These are phyloP conservation scores for Phaethornis superciliosus DNA, from an alignment of 2,113 vertebrate species.

Conservation along the genomic window DNA sequence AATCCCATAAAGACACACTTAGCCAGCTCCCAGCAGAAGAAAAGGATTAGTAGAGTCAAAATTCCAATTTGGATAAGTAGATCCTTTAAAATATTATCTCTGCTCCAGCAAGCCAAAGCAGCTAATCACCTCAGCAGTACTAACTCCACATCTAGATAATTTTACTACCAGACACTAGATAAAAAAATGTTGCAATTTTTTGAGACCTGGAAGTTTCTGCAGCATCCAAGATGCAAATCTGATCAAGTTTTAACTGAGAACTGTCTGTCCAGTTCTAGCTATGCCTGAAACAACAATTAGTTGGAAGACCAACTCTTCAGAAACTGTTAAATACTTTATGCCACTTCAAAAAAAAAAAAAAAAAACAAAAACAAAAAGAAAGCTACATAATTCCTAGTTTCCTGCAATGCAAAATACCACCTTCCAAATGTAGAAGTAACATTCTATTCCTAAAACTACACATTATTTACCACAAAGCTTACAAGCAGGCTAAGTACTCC, in stretches of 20 bases:
- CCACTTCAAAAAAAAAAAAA: background rate
- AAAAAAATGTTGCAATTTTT: background rate
- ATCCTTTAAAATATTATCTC: constrained; percentile 48
- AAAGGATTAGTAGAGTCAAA: constrained; percentile 61
- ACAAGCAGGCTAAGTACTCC: constrained; percentile 25
- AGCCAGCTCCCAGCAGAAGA: constrained; percentile 18
- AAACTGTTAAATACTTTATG: background rate
- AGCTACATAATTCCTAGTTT: background rate
- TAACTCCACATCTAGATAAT: background rate
- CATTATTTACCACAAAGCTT: constrained; percentile 25
- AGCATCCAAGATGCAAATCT: background rate
- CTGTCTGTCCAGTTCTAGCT: background rate
- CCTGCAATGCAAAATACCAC: background rate
- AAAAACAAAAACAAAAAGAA: background rate
- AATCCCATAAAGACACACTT: background rate
- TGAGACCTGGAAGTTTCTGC: background rate
- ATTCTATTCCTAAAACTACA: background rate
- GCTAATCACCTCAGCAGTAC: constrained; percentile 22
- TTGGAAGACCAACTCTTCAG: background rate
- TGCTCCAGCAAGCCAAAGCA: constrained; percentile 34
- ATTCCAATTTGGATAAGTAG: constrained; percentile 42
- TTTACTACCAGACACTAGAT: background rate
- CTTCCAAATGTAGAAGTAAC: background rate
- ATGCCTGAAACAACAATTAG: background rate
- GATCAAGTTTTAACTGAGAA: background rate